Evolutionary conservation across 2,797 vertebrate species (phyloP).

Genomic region (Scleropages formosus): DNA sequence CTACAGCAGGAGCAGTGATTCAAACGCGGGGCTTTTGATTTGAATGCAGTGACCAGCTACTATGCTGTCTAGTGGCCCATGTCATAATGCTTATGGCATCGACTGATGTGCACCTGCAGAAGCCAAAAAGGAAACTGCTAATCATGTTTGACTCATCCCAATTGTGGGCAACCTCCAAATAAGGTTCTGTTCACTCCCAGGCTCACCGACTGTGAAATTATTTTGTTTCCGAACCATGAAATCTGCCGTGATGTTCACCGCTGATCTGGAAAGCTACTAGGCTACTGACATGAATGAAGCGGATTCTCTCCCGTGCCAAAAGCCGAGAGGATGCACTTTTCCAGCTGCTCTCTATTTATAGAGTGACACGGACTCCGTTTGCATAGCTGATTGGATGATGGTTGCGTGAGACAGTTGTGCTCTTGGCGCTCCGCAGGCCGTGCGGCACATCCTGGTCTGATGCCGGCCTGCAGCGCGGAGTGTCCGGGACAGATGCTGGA

Average conservation of each 20-base stretch:
- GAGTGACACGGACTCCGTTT: slow-evolving; percentile 41
- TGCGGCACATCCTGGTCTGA: too few species aligned
- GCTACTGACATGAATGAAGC: slow-evolving; percentile 54
- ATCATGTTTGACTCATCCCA: slow-evolving; percentile 50
- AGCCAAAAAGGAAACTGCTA: slow-evolving; percentile 32
- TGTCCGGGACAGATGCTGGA: slow-evolving; percentile 32
- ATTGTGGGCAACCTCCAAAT: slow-evolving; percentile 45
- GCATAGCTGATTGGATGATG: slow-evolving; percentile 52
- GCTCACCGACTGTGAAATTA: slow-evolving; percentile 59
- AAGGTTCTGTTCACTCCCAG: slow-evolving; percentile 48
- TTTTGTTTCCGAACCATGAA: slow-evolving; percentile 51
- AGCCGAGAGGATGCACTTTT: slow-evolving; percentile 36
- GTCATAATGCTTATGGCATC: slow-evolving; percentile 6
- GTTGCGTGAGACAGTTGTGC: slow-evolving; percentile 26
- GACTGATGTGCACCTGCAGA: slow-evolving; percentile 7
- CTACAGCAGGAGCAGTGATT: too few species aligned
- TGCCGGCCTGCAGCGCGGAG: background rate
- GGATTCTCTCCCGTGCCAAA: slow-evolving; percentile 23
- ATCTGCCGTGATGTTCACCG: slow-evolving; percentile 47
- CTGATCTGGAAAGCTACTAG: slow-evolving; percentile 41
- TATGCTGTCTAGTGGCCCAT: too few species aligned
- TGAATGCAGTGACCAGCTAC: too few species aligned
- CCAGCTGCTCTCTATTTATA: slow-evolving; percentile 55
- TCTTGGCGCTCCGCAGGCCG: too few species aligned
- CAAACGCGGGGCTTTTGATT: too few species aligned